Evolutionary conservation across 92 coral and sea anemone species (phyloP), one percentile per base, ranked within the genome.

Genomic region (Parazoanthus swiftii): DNA sequence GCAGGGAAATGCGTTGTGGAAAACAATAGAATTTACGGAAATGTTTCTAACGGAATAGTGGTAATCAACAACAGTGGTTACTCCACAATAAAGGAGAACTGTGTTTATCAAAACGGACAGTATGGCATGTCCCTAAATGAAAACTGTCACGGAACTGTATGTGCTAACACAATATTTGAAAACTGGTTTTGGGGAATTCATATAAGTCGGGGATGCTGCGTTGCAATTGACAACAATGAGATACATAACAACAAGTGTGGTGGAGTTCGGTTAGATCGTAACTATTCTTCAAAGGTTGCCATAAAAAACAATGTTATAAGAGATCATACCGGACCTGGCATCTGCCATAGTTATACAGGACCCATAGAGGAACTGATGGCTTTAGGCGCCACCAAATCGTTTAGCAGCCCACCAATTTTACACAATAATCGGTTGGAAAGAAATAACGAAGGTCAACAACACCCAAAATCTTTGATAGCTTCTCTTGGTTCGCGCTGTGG

Each of bases 101-200:
- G 20, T 14, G 25, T 80, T 8, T 80, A 48, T 25, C 85, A 85
- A 42, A 85, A 85, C 63, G 79, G 79, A 46, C n/a, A 71, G 67
- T 14, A 84, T 43, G 87, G 87, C 23, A 39, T 84, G 11, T 1
- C 6, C 9, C 33, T 84, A 2, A 6, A 1, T 1, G 20, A 7
- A 16, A 16, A 16, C 3, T 71, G 63, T 8, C 16, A 14, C 11
- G 65, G 63, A 26, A 46, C 70, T 16, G 35, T 74, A 39, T n/a
- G n/a, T 38, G 15, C 6, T 20, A 85, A 85, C 35, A 43, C 25
- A 42, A 42, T 85, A 43, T 85, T 68, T 46, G 87, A 67, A 38
- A 84, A 84, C 77, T 70, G 88, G 78, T 85, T 85, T 35, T 85
- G 88, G 88, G 88, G 88, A 74, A 67, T 85, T 35, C 2, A 3